Evolutionary conservation across 2,797 vertebrate species (phyloP).

Genomic region (Gymnopithys bicolor): DNA sequence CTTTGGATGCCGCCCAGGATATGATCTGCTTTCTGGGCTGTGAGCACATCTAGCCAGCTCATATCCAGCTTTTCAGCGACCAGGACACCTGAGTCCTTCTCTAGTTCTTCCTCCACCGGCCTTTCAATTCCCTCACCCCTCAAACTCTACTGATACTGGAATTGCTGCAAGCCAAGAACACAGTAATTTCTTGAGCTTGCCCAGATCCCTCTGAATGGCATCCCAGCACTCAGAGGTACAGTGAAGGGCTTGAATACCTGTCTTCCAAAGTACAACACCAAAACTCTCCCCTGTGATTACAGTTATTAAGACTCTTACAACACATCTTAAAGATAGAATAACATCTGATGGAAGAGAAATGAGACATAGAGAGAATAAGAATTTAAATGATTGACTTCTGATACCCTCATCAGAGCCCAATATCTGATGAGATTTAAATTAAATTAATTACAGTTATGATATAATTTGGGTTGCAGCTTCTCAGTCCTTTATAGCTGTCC

Average conservation of each 20-base stretch:
- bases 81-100: background rate
- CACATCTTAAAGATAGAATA: rapidly evolving
- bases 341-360: background rate
- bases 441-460: background rate
- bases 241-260: background rate
- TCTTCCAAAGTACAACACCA: background rate
- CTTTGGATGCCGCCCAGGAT: background rate
- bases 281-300: background rate
- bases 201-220: background rate
- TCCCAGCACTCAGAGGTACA: rapidly evolving
- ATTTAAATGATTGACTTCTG: background rate
- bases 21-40: background rate
- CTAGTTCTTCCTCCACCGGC: rapidly evolving
- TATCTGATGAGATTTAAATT: rapidly evolving
- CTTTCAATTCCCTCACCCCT: background rate
- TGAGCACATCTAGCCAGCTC: no score
- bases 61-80: background rate
- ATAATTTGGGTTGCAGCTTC: background rate
- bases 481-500: background rate
- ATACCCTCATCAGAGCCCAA: background rate
- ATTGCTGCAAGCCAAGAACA: rapidly evolving
- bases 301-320: background rate
- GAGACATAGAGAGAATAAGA: background rate
- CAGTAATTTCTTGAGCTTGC: background rate
- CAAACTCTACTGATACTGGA: background rate